These are phyloP conservation scores for Falcaria lacertinaria DNA, from an alignment of 2,888 invertebrate species.

Conservation along the genomic window DNA sequence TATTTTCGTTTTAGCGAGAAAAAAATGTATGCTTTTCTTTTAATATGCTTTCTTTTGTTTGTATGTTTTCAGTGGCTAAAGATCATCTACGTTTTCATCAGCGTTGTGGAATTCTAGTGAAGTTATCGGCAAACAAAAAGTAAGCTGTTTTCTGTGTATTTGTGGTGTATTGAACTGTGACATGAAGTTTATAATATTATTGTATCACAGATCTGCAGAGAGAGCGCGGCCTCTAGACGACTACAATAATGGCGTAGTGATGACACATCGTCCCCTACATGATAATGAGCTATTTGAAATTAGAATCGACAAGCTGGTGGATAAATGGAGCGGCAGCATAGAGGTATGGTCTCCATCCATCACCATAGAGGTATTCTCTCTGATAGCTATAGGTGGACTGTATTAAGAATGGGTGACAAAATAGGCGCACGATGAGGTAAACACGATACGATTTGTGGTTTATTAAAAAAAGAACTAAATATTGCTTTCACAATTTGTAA, in stretches of 20 bases:
- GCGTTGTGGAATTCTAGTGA: conserved; percentile 92
- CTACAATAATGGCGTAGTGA: conserved; percentile 97
- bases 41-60: conserved; percentile 3
- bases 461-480: too few relatives aligned
- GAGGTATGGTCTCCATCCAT: too few relatives aligned
- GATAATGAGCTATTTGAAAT: conserved; percentile 97
- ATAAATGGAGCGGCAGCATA: conserved; percentile 97
- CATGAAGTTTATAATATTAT: background rate
- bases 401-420: too few relatives aligned
- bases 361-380: too few relatives aligned
- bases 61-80: conserved; percentile 44
- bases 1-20: too few relatives aligned
- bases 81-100: conserved; percentile 92
- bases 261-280: conserved; percentile 92
- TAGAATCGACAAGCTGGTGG: conserved; percentile 93
- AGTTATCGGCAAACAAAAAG: conserved; percentile 87
- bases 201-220: conserved; percentile 85
- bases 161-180: background rate
- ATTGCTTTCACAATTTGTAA: too few relatives aligned
- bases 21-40: too few relatives aligned
- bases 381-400: too few relatives aligned
- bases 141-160: conserved; percentile 22
- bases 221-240: conserved; percentile 93
- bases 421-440: too few relatives aligned
- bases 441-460: too few relatives aligned